Evolutionary conservation across 2,113 vertebrate genomes (phyloP).

Genomic region (Oncorhynchus tshawytscha): DNA sequence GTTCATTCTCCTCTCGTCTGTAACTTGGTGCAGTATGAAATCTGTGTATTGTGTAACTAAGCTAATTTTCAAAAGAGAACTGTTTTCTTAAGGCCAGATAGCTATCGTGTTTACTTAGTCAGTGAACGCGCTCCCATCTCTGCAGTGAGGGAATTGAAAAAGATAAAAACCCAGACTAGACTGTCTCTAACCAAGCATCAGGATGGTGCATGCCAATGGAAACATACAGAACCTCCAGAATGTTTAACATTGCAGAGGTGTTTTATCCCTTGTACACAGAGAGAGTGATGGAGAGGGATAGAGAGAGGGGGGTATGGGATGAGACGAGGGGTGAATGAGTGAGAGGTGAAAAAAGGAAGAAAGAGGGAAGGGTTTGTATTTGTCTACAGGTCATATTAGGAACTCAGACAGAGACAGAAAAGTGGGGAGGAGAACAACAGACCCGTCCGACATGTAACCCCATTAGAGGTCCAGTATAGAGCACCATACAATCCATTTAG

Average conservation of each 20-base stretch:
- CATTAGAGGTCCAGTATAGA: conserved; percentile 67
- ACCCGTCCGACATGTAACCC: conserved; percentile 63
- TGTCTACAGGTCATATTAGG: conserved; percentile 63
- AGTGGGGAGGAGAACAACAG: conserved; percentile 39
- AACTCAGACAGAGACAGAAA: conserved; percentile 56
- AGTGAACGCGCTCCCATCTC: background rate
- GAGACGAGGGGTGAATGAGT: background rate
- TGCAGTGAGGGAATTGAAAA: background rate
- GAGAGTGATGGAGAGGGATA: background rate
- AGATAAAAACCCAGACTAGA: background rate
- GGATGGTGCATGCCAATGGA: background rate
- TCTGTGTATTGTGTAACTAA: background rate
- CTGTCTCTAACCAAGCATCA: background rate
- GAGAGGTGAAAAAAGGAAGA: conserved; percentile 24
- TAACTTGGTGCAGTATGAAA: background rate
- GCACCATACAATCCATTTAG: conserved; percentile 70
- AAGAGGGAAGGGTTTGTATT: conserved; percentile 20
- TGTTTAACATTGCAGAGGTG: conserved; percentile 6
- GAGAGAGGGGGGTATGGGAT: background rate
- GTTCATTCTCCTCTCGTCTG: background rate
- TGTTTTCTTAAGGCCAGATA: background rate
- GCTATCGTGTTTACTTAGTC: conserved; percentile 8
- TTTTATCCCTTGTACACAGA: background rate
- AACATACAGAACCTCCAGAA: background rate
- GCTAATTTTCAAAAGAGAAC: background rate